A percentile compares a stretch with the other conserved stretches of the same genome.
Evolutionary conservation across 1,140 invertebrate genomes (phyloP).

Genomic region (Diabrotica undecimpunctata): DNA sequence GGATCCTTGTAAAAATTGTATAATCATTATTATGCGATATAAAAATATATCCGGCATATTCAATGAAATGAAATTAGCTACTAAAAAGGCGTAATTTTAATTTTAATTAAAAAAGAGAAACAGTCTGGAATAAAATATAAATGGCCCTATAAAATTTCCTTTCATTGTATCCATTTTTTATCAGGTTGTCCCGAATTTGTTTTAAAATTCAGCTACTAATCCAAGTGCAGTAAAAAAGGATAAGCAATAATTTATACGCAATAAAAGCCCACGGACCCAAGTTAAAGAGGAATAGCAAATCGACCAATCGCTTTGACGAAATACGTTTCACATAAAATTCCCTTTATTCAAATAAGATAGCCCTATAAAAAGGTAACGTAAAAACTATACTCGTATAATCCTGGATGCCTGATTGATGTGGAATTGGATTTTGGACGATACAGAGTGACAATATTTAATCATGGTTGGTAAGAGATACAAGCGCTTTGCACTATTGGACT

Average conservation of each 20-base stretch:
- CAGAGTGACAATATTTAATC: too few relatives aligned
- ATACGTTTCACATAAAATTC: background rate
- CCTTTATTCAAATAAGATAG: slow-evolving; percentile 3
- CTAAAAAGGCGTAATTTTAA: too few relatives aligned
- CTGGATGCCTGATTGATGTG: background rate
- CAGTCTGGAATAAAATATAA: too few relatives aligned
- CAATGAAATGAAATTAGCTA: too few relatives aligned
- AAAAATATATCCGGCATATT: too few relatives aligned
- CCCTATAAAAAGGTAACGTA: background rate
- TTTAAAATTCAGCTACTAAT: background rate
- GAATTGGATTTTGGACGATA: too few relatives aligned
- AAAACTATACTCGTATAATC: background rate
- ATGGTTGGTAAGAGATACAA: too few relatives aligned
- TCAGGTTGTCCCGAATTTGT: background rate
- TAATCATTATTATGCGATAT: too few relatives aligned
- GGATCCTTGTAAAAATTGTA: too few relatives aligned
- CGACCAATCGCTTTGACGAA: background rate
- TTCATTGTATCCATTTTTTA: slow-evolving; percentile 1
- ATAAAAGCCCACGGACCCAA: background rate
- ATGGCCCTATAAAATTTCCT: background rate
- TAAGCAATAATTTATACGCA: background rate
- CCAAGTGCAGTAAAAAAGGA: background rate
- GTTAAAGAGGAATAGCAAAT: slow-evolving; percentile 2
- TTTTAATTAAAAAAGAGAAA: too few relatives aligned
- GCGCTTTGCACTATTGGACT: too few relatives aligned